A percentile compares a stretch with the other conserved stretches of the same genome.
Conservation (phyloP, 2,113 vertebrate species). For the Dicerorhinus sumatrensis region DNA sequence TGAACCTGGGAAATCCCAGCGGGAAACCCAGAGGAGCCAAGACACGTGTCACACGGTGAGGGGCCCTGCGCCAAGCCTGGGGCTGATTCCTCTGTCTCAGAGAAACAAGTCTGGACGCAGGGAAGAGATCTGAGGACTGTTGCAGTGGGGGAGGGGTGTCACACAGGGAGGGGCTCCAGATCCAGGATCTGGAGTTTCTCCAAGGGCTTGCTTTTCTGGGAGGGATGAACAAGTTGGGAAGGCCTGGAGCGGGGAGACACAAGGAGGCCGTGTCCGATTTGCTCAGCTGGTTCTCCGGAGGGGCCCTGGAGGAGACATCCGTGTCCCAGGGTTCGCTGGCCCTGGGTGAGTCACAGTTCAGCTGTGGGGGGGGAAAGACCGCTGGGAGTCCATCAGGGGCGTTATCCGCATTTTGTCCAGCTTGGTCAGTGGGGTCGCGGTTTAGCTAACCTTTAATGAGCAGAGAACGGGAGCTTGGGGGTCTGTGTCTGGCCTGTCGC, state of each 20-base stretch:
- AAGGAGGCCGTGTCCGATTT: fast-evolving
- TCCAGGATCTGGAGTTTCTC: background rate
- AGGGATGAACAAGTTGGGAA: fast-evolving
- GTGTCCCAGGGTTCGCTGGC: background rate
- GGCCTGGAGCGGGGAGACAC: fast-evolving
- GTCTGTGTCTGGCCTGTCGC: background rate
- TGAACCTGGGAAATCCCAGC: background rate
- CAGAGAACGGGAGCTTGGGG: too few relatives aligned
- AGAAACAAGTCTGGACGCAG: too few relatives aligned
- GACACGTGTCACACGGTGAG: fast-evolving
- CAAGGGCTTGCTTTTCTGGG: background rate
- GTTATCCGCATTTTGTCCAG: background rate
- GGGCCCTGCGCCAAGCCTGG: background rate
- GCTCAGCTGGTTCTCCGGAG: background rate
- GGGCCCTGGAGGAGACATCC: fast-evolving
- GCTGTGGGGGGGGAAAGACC: fast-evolving
- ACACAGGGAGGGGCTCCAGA: too few relatives aligned
- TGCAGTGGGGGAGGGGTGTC: too few relatives aligned
- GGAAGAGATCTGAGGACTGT: background rate
- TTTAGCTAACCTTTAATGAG: too few relatives aligned
- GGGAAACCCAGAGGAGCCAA: fast-evolving
- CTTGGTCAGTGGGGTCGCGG: background rate
- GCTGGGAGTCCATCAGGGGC: fast-evolving
- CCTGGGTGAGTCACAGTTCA: fast-evolving
- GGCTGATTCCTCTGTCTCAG: background rate